Base-by-base conservation (phyloP, 2,888 invertebrate species). In the Galeopsomyia nigrocyanea region DNA sequence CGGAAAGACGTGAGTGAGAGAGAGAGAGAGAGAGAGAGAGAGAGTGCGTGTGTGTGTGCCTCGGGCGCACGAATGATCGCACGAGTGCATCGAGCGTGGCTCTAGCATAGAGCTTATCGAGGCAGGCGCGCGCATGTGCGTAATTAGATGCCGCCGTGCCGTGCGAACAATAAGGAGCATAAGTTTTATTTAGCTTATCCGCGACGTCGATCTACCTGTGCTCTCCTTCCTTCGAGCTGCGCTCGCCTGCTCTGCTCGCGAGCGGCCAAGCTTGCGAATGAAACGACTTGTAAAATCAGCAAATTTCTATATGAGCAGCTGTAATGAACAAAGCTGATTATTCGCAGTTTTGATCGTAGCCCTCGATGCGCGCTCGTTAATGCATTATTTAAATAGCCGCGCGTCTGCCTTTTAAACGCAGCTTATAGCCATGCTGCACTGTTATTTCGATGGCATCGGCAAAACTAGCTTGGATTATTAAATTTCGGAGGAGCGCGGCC, bases 151-250 rank as follows among this genome's bases (percentile, higher is more conserved):
- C 82, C 80, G 77, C 79, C 77, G 77, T 17, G 75, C 79, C 77
- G 77, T 22, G 75, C 79, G 82, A 84, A 85, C 84, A 85, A 85
- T 84, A 81, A 82, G 82, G 81, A 81, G 80, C 80, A 79, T 82
- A 83, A 82, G 79, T 83, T 85, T 85, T 83, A 85, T 84, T 83
- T 80, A 79, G 80, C 81, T 83, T 85, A 85, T 85, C 84, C 77
- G 73, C 68, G 77, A 74, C 74, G 79, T 68, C 74, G 79, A 84
- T 85, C 85, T 83, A 5, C 47, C 57, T 10, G 19, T 55, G 55
- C 66, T 58, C 58, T 68, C 47, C 71, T 61, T 62, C 73, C 72
- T 73, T 77, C 73, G 55, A 31, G 60, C 61, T 39, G 39, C 39
- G 39, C 39, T 16, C 53, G 61, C 31, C 13, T 22, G 19, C 62